Conservation (phyloP, 2,797 vertebrate genomes). For the Anniella stebbinsi region DNA sequence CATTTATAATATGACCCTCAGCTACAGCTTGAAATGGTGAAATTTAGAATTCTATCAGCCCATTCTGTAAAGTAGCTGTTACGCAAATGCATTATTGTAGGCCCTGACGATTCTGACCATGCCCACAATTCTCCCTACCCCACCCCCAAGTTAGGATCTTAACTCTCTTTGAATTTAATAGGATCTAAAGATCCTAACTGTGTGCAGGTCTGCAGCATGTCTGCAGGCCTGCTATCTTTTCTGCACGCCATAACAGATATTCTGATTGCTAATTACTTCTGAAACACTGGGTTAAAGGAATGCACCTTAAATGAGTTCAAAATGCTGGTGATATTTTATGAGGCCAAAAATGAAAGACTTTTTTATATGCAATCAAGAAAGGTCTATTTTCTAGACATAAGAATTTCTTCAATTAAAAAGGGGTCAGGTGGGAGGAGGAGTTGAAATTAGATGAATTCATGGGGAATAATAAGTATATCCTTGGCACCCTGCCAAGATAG, state of each 20-base stretch:
- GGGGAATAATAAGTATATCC: constrained; percentile 8
- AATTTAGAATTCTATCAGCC: neutral
- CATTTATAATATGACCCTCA: neutral
- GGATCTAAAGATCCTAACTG: neutral
- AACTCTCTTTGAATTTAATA: neutral
- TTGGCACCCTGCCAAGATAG: neutral
- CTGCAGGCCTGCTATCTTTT: no score
- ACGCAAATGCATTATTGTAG: neutral
- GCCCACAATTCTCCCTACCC: neutral
- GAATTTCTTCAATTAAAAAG: constrained; percentile 5
- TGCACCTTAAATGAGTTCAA: neutral
- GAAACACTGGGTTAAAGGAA: neutral
- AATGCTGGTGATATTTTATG: neutral
- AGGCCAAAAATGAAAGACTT: neutral
- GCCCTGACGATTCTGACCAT: neutral
- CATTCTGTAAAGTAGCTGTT: neutral
- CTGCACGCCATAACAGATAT: neutral
- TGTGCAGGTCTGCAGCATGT: neutral
- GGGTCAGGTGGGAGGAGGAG: neutral
- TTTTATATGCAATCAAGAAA: constrained; percentile 15
- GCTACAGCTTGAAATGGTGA: neutral
- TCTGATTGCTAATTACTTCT: constrained; percentile 10
- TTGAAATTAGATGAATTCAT: constrained; percentile 9
- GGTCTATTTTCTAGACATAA: neutral
- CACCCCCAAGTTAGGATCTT: no score